Conservation (phyloP, 2,797 vertebrate species). For the Moxostoma hubbsi region DNA sequence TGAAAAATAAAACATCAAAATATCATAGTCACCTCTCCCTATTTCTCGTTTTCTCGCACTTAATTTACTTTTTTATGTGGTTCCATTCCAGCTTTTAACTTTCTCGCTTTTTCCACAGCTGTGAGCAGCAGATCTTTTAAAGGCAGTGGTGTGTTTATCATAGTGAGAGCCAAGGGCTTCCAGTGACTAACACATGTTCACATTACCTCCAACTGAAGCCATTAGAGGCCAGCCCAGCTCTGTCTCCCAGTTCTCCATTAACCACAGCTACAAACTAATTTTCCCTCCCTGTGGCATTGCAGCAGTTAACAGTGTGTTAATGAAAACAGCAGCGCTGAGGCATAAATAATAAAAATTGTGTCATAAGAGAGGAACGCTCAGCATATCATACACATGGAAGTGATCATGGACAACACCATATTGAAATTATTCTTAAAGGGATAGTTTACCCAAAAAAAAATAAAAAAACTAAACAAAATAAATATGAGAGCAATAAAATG, state of each 20-base stretch:
- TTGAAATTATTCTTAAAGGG: neutral
- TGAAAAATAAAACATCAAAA: too few species aligned
- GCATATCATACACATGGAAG: slow-evolving; percentile 43
- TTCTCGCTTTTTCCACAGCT: slow-evolving; percentile 66
- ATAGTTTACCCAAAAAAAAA: too few species aligned
- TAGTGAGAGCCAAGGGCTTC: slow-evolving; percentile 60
- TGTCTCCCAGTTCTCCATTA: slow-evolving; percentile 61
- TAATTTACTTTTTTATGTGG: slow-evolving; percentile 50
- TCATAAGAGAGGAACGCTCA: slow-evolving; percentile 24
- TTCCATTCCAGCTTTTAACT: slow-evolving; percentile 66
- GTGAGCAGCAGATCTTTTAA: slow-evolving; percentile 64
- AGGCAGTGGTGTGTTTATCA: slow-evolving; percentile 70
- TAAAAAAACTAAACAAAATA: too few species aligned
- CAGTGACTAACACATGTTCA: slow-evolving; percentile 62
- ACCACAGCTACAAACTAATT: slow-evolving; percentile 57
- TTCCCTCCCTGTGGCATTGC: slow-evolving; percentile 48
- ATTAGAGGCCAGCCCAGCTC: slow-evolving; percentile 55
- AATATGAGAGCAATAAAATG: too few species aligned
- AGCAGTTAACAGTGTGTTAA: slow-evolving; percentile 56
- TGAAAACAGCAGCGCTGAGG: slow-evolving; percentile 47
- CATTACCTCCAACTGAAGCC: slow-evolving; percentile 49
- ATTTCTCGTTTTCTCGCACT: slow-evolving; percentile 58
- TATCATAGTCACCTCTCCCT: slow-evolving; percentile 47
- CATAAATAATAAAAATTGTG: slow-evolving; percentile 42
- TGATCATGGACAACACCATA: slow-evolving; percentile 25